phyloP scores from a whole-genome alignment of 37 sponge, comb jelly and placozoan genomes.

The Halichondria panicea region DNA sequence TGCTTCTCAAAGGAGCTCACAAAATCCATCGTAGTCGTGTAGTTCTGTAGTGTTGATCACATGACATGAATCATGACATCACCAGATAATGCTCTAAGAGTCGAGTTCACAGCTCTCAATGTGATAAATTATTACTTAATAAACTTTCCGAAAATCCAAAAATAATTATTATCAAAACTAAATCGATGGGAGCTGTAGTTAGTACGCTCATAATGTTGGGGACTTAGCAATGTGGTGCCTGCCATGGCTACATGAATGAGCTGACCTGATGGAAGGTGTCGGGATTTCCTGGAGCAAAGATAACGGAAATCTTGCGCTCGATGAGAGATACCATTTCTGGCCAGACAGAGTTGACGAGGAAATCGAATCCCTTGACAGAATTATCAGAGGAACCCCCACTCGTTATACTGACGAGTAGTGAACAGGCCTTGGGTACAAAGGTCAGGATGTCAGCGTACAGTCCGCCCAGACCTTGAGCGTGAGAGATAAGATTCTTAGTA shows the following conservation, averaged over 20 bases:
- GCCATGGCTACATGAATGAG: neutral
- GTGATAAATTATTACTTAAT: too few relatives aligned
- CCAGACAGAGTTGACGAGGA: slow-evolving; percentile 90
- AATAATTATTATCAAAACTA: too few relatives aligned
- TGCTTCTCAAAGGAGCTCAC: slow-evolving; percentile 66
- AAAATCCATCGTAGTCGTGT: slow-evolving; percentile 70
- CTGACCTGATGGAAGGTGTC: slow-evolving; percentile 81
- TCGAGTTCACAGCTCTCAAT: too few relatives aligned
- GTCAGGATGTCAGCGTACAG: slow-evolving; percentile 68
- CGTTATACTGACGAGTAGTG: slow-evolving; percentile 60
- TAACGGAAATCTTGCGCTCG: slow-evolving; percentile 44
- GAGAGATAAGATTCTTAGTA: slow-evolving; percentile 23
- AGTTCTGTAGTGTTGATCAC: too few relatives aligned
- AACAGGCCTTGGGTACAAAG: slow-evolving; percentile 63
- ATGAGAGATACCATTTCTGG: slow-evolving; percentile 76
- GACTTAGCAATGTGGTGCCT: neutral
- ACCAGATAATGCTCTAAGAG: too few relatives aligned
- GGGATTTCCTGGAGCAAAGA: slow-evolving; percentile 94
- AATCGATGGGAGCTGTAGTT: too few relatives aligned
- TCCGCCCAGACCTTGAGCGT: slow-evolving; percentile 69
- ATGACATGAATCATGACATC: too few relatives aligned
- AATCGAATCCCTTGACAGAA: slow-evolving; percentile 75
- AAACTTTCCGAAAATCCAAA: too few relatives aligned
- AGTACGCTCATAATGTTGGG: neutral
- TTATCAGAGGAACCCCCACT: neutral